These are phyloP conservation scores for Tachycineta bicolor DNA, from an alignment of 2,113 vertebrate species.

Conservation along the genomic window DNA sequence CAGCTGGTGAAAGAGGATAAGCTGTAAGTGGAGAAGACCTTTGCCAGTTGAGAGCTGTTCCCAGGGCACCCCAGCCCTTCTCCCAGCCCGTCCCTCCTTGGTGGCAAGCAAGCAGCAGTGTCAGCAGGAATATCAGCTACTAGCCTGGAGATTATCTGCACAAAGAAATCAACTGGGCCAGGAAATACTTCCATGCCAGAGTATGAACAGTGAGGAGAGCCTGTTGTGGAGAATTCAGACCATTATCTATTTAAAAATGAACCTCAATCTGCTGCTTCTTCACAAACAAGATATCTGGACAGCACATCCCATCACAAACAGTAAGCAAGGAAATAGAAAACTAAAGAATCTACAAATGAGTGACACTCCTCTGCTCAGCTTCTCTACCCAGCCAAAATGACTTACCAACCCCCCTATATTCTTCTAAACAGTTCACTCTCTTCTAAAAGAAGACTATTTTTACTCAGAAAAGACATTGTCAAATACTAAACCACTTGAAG, in stretches of 20 bases:
- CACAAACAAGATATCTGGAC: background rate
- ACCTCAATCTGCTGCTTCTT: background rate
- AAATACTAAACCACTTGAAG: background rate
- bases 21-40: background rate
- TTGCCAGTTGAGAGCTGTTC: background rate
- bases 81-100: background rate
- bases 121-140: background rate
- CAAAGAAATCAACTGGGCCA: rapidly evolving
- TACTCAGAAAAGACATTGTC: background rate
- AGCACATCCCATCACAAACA: background rate
- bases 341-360: background rate
- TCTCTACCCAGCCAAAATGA: background rate
- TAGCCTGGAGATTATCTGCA: background rate
- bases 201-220: background rate
- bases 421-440: background rate
- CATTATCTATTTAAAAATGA: background rate
- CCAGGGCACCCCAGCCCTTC: background rate
- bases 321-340: background rate
- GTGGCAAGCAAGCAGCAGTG: background rate
- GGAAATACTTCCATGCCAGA: background rate
- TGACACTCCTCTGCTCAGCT: background rate
- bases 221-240: background rate
- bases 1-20: background rate
- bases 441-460: background rate
- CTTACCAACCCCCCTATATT: background rate